Percentiles rank a stretch among this genome's conserved stretches.
Evolutionary conservation across 2,113 vertebrate species (phyloP).

Genomic region (Papio anubis): DNA sequence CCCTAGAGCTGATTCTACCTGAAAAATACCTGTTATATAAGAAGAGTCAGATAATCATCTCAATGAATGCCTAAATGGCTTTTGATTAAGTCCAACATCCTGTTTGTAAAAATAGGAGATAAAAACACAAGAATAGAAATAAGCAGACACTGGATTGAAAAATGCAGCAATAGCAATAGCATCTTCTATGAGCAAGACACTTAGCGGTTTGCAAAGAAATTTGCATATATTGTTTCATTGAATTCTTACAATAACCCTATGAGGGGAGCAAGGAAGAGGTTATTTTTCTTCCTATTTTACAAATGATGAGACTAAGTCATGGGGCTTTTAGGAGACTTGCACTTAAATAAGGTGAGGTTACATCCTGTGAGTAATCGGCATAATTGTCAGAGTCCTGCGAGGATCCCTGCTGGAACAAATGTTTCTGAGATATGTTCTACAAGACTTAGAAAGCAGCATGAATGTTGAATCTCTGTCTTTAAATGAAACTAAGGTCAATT

Average conservation of each 20-base stretch:
- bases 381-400: not conserved
- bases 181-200: not conserved
- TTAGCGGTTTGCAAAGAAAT: not conserved
- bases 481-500: constrained; percentile 25
- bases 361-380: not conserved
- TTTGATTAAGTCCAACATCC: not conserved
- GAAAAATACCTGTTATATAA: not conserved
- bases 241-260: not conserved
- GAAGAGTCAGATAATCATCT: not conserved
- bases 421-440: not conserved
- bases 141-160: not conserved
- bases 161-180: not conserved
- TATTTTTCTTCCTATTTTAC: not conserved
- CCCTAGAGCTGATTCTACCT: not conserved
- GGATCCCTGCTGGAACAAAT: not conserved
- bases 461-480: constrained; percentile 1
- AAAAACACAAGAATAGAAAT: not conserved
- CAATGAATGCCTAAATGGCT: not conserved
- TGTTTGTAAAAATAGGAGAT: not conserved
- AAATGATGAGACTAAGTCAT: not conserved
- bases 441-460: not conserved
- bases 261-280: not conserved
- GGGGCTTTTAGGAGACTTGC: not conserved
- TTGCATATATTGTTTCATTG: not conserved
- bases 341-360: not conserved